Evolutionary conservation across 2,888 invertebrate genomes (phyloP).

Genomic region (Caenorhabditis wallacei): DNA sequence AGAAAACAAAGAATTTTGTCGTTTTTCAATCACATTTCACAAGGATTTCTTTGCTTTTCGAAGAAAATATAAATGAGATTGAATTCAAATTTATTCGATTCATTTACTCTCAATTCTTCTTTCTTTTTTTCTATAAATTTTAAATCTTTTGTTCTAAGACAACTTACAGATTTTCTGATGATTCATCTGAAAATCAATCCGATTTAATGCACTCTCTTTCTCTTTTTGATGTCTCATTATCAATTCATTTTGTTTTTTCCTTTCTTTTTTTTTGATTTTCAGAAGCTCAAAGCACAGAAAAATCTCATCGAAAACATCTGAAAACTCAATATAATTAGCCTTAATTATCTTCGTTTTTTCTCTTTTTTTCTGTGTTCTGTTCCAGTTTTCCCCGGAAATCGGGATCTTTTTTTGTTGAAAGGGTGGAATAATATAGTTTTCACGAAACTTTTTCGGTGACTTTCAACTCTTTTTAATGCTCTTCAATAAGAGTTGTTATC

Average conservation of each 20-base stretch:
- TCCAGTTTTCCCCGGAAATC: neutral
- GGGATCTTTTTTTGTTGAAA: too few species aligned
- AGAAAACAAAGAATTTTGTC: neutral
- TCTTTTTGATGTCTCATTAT: slow-evolving; percentile 4
- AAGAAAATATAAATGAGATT: neutral
- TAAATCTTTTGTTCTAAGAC: neutral
- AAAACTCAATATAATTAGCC: slow-evolving; percentile 35
- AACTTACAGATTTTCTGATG: slow-evolving; percentile 8
- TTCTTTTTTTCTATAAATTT: neutral
- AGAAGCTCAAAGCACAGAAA: neutral
- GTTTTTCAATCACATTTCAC: neutral
- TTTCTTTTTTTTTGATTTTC: too few species aligned
- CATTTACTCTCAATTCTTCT: neutral
- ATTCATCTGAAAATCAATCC: neutral
- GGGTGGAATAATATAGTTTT: too few species aligned
- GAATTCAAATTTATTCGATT: neutral
- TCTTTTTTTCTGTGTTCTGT: neutral
- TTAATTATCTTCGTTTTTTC: slow-evolving; percentile 24
- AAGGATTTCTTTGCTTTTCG: neutral
- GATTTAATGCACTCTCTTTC: slow-evolving; percentile 8
- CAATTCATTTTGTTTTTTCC: slow-evolving; percentile 26
- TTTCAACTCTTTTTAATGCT: too few species aligned
- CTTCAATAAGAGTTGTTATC: too few species aligned
- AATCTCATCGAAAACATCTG: slow-evolving; percentile 2
- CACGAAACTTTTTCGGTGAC: too few species aligned